phyloP scores from a whole-genome alignment of 2,888 invertebrate genomes.

The Calliphora vomitoria region DNA sequence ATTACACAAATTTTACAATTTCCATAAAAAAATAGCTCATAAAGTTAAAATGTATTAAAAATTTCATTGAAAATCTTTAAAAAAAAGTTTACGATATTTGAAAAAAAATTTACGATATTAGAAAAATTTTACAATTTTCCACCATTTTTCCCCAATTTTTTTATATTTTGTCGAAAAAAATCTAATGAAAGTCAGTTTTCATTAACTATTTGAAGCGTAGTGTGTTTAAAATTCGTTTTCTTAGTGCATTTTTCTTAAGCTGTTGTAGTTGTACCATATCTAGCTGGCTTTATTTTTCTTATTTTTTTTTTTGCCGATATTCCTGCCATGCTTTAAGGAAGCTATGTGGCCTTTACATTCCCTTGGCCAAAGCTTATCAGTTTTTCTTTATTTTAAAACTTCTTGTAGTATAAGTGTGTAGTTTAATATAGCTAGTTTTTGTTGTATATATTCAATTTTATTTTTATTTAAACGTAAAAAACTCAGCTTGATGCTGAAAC shows the following conservation, averaged over 20 bases:
- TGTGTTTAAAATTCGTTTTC: constrained; percentile 19
- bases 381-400: constrained; percentile 13
- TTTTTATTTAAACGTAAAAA: constrained; percentile 63
- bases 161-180: too few species aligned
- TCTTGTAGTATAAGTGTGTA: constrained; percentile 37
- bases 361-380: constrained; percentile 70
- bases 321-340: constrained; percentile 55
- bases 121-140: too few species aligned
- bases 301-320: constrained; percentile 5
- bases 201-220: background rate
- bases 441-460: constrained; percentile 63
- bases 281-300: constrained; percentile 38
- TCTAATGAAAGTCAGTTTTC: too few species aligned
- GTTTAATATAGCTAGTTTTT: background rate
- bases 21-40: too few species aligned
- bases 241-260: too few species aligned
- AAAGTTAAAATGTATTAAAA: too few species aligned
- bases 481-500: constrained; percentile 69
- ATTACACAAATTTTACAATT: too few species aligned
- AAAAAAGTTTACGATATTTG: too few species aligned
- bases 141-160: too few species aligned
- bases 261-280: background rate
- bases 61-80: too few species aligned
- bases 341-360: constrained; percentile 64
- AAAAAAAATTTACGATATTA: too few species aligned